Base-by-base conservation (phyloP, 1,140 invertebrate species). In the Pseudomyrmex flavicornis region DNA sequence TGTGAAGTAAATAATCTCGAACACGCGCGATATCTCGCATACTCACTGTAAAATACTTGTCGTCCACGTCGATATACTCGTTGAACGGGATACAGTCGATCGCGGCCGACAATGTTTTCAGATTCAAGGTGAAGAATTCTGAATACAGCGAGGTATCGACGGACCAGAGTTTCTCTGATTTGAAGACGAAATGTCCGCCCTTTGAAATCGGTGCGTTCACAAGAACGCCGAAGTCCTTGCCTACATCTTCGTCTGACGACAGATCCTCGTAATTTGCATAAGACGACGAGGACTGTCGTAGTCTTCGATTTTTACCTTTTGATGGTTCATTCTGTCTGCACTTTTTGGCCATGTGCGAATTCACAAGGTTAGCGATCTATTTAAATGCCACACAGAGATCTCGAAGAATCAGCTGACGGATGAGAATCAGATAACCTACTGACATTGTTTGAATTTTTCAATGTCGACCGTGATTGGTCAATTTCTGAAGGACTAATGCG, bases 21-120 rank as follows among this genome's bases (percentile, higher is more conserved):
- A 7, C 35, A 35, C 35, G 35, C 5, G 35, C 20, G 22, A 70
- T 63, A 13, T 56, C 50, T 61, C 2, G 9, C 20, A 52, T 68
- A 89, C 88, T 88, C 87, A 92, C 92, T 58, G 85, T 91, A 12
- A 92, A 90, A 74, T 92, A 92, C 54, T 76, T 88, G 13, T 86
- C 69, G 8, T 90, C 62, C 5, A 92, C 79, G 8, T 87, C 20
- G 48, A 91, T 65, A 17, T 82, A 90, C 58, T 90, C 82, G 63
- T 89, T 89, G 50, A 89, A 92, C 4, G 91, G 91, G 62, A 92
- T 89, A 22, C 90, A 90, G n/a, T 82, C 70, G 20, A 91, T 82
- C n/a, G 88, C 88, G 13, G 73, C 86, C 7, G 90, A 86, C 56
- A 92, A 85, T 26, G 65, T 54, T 46, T 88, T 89, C 2, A 92